phyloP scores from a whole-genome alignment of 2,888 invertebrate genomes.

The Parnassius apollo region DNA sequence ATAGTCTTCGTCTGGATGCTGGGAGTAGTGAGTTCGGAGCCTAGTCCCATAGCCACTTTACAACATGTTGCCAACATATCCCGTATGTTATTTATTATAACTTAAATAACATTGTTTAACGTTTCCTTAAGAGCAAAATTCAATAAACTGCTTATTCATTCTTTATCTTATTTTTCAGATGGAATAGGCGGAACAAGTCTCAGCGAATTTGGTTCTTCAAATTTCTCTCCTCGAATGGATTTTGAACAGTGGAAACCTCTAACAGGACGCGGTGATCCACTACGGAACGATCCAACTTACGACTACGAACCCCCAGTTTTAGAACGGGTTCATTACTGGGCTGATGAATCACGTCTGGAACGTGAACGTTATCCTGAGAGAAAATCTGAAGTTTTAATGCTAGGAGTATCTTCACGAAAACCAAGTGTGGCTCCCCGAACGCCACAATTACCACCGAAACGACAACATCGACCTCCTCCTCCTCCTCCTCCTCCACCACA shows the following conservation, averaged over 20 bases:
- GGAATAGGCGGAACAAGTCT: constrained; percentile 43
- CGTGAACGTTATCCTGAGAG: constrained; percentile 75
- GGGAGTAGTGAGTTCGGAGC: constrained; percentile 32
- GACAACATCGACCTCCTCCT: constrained; percentile 48
- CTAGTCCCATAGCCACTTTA: constrained; percentile 28
- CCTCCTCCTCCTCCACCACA: constrained; percentile 48
- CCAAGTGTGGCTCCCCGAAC: constrained; percentile 80
- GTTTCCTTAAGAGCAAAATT: background rate
- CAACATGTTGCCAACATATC: constrained; percentile 39
- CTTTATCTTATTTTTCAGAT: constrained; percentile 48
- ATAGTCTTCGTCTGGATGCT: background rate
- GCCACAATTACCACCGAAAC: constrained; percentile 50
- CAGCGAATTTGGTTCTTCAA: constrained; percentile 55
- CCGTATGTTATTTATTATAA: constrained; percentile 30
- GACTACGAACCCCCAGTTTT: constrained; percentile 91
- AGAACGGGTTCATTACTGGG: constrained; percentile 91
- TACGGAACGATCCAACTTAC: constrained; percentile 92
- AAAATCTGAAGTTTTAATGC: constrained; percentile 85
- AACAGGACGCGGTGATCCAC: constrained; percentile 89
- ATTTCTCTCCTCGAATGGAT: constrained; percentile 88
- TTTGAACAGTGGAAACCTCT: constrained; percentile 92
- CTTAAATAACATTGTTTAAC: background rate
- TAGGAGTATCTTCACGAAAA: constrained; percentile 86
- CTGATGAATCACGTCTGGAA: constrained; percentile 83
- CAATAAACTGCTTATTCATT: background rate